Conservation (phyloP, 1,140 invertebrate genomes). For the Thaumetopoea pityocampa region DNA sequence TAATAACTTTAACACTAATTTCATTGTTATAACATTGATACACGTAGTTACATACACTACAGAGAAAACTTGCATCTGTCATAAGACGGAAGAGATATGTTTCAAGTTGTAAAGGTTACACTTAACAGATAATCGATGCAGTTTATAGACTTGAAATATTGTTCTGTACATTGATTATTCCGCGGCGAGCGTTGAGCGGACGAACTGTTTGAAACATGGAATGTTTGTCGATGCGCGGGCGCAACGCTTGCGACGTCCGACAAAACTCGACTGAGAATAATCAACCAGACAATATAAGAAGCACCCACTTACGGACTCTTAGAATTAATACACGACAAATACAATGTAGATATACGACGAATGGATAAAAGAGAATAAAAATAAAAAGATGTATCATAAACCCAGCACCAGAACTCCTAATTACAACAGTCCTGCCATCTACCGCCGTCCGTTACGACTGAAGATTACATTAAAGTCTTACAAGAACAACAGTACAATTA, state of each 20-base stretch:
- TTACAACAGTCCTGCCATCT: slow-evolving; percentile 63
- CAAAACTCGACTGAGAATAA: slow-evolving; percentile 66
- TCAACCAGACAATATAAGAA: slow-evolving; percentile 68
- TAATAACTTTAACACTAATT: slow-evolving; percentile 56
- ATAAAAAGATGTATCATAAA: slow-evolving; percentile 66
- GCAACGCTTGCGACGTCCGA: too few relatives aligned
- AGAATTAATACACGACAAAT: slow-evolving; percentile 59
- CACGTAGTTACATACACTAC: slow-evolving; percentile 68
- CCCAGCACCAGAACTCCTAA: slow-evolving; percentile 72
- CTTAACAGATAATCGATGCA: slow-evolving; percentile 68
- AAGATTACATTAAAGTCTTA: slow-evolving; percentile 70
- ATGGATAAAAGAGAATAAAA: slow-evolving; percentile 67
- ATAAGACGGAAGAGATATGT: slow-evolving; percentile 70
- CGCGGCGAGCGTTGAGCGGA: slow-evolving; percentile 24
- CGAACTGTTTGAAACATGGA: slow-evolving; percentile 60
- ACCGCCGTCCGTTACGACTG: slow-evolving; percentile 54
- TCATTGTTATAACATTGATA: slow-evolving; percentile 71
- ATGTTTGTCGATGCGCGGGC: slow-evolving; percentile 53
- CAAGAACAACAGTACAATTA: slow-evolving; percentile 68
- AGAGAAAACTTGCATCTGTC: slow-evolving; percentile 72
- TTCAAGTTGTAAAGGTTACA: slow-evolving; percentile 64
- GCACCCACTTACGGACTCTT: slow-evolving; percentile 50
- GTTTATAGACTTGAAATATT: slow-evolving; percentile 63
- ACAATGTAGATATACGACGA: slow-evolving; percentile 62
- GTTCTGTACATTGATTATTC: slow-evolving; percentile 69